Percentiles rank a stretch among this genome's conserved stretches.
phyloP scores from a whole-genome alignment of 2,888 invertebrate genomes.

The Habrosyne pyritoides region DNA sequence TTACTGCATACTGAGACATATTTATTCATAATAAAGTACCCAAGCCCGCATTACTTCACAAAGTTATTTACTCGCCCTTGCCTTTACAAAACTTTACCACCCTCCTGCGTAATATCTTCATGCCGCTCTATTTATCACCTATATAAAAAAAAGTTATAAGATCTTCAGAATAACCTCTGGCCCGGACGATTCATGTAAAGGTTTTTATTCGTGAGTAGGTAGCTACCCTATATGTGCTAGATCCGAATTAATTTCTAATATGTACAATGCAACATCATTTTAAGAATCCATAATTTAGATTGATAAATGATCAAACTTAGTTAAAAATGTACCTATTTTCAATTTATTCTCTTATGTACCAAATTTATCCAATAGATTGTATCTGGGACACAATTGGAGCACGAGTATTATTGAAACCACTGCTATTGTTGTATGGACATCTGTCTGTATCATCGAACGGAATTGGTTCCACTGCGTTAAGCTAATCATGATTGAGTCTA shows the following conservation, averaged over 20 bases:
- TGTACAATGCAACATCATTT: too few species aligned
- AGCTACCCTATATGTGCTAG: too few species aligned
- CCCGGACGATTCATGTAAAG: not conserved
- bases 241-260: too few species aligned
- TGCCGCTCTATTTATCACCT: conserved; percentile 46
- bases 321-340: too few species aligned
- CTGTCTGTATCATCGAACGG: conserved; percentile 54
- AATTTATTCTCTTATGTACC: too few species aligned
- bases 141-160: conserved; percentile 61
- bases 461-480: conserved; percentile 41
- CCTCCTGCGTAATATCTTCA: conserved; percentile 29
- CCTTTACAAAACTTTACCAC: conserved; percentile 21
- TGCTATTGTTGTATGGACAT: conserved; percentile 58
- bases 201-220: too few species aligned
- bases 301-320: too few species aligned
- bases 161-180: conserved; percentile 43
- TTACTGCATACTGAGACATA: not conserved
- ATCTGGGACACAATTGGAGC: conserved; percentile 20
- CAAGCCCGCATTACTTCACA: not conserved
- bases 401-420: conserved; percentile 47
- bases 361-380: conserved; percentile 11
- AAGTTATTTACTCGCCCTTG: conserved; percentile 9
- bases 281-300: too few species aligned
- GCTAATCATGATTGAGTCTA: conserved; percentile 41
- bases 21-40: not conserved